Percentiles rank a stretch among this genome's conserved stretches.
Conservation (phyloP, 1,140 invertebrate species). For the Drosophila triauraria region DNA sequence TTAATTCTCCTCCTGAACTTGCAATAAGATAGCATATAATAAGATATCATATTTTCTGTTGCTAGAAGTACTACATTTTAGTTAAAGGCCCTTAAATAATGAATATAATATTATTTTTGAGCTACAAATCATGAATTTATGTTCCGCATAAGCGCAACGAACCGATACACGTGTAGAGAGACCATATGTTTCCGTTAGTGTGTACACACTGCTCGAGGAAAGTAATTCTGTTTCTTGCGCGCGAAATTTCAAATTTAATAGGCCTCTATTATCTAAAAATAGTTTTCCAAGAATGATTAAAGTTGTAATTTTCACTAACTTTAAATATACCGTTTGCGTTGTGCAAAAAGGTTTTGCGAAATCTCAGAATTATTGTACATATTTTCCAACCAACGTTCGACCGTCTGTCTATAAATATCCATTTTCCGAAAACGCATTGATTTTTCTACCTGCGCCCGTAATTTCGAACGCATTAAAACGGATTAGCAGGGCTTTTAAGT, state of each 20-base stretch:
- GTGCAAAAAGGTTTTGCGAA: background rate
- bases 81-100: too few relatives aligned
- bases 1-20: rapidly evolving
- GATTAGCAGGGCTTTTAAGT: constrained; percentile 58
- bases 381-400: background rate
- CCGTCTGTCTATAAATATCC: background rate
- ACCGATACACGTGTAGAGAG: constrained; percentile 23
- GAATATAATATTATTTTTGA: too few relatives aligned
- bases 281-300: background rate
- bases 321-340: too few relatives aligned
- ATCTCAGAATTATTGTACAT: background rate
- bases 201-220: constrained; percentile 21
- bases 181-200: constrained; percentile 49
- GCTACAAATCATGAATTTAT: background rate
- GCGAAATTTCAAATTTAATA: constrained; percentile 36
- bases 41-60: too few relatives aligned
- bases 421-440: background rate
- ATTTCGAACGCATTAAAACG: constrained; percentile 60
- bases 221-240: constrained; percentile 28
- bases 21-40: background rate
- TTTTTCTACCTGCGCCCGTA: constrained; percentile 52
- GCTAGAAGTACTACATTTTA: background rate
- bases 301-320: background rate
- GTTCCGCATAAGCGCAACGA: constrained; percentile 5
- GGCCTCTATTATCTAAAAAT: constrained; percentile 43